Base-by-base conservation (phyloP, 2,113 vertebrate species). In the Boulengeromyrus knoepffleri region DNA sequence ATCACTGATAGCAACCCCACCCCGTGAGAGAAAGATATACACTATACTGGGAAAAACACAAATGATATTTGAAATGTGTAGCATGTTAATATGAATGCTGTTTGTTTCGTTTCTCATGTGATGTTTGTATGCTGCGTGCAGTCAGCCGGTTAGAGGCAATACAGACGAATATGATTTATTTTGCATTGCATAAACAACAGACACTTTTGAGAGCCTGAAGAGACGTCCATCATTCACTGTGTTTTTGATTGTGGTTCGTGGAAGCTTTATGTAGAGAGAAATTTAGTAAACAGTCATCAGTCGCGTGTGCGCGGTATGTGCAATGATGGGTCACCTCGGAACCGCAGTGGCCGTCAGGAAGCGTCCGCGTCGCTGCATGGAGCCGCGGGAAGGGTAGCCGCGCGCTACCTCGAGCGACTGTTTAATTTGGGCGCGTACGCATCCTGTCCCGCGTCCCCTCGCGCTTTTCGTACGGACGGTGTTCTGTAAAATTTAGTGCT, bases 401-500 rank as follows among this genome's bases (percentile, higher is more conserved):
- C 13, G 24, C 21, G 47, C 13, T 27, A 27, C 46, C 84, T 24
- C 24, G 9, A n/a, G 84, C 45, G 19, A 19, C 27, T 39, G 17
- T 87, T 87, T 87, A 36, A 56, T 87, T 87, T 21, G 50, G 27
- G 47, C 13, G 85, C n/a, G 85, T 49, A 8, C 3, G 13, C 27
- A 19, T 4, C 53, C 36, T 27, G 36, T 88, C 56, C 87, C 31
- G 53, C 36, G 36, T 45, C 17, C 19, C 45, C 50, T 89, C n/a
- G 6, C 27, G 95, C 94, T 94, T 93, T 93, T 91, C 93, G n/a
- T 85, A 85, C 39, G 21, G 42, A n/a, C 21, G 19, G 21, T 93
- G 93, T 95, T 95, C 93, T 89, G 93, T 89, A 94, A 94, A 94
- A 95, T 95, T 95, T 94, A 95, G 94, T 93, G 94, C 95, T 95